These are phyloP conservation scores for Amblyornis subalaris DNA, from an alignment of 2,113 vertebrate species.

Conservation along the genomic window DNA sequence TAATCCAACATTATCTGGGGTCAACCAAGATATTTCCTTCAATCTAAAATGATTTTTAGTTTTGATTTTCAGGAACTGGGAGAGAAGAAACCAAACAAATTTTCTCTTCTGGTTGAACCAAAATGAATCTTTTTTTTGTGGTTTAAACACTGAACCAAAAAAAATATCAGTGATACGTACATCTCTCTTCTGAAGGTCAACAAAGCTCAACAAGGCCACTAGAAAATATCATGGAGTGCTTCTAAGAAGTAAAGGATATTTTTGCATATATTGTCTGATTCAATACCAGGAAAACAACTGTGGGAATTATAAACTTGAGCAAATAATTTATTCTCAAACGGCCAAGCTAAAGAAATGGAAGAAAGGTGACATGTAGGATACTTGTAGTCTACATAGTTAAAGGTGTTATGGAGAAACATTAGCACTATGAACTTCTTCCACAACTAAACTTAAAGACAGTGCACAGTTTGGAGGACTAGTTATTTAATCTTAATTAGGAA, in stretches of 20 bases:
- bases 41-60: not conserved
- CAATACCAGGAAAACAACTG: not conserved
- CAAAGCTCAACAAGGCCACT: not conserved
- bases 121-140: not conserved
- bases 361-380: not conserved
- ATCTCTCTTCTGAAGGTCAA: slow-evolving; percentile 1
- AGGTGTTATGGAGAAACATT: not conserved
- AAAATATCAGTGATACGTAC: not conserved
- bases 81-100: not conserved
- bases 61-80: not conserved
- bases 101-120: not conserved
- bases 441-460: not conserved
- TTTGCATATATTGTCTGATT: not conserved
- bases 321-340: not conserved
- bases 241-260: not conserved
- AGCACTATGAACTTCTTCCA: not conserved
- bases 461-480: not conserved
- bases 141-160: not conserved
- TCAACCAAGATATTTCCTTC: not conserved
- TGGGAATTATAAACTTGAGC: not conserved
- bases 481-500: not conserved
- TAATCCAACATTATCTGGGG: not conserved
- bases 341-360: not conserved
- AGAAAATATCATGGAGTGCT: not conserved
- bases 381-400: not conserved